A percentile compares a stretch with the other conserved stretches of the same genome.
phyloP scores from a whole-genome alignment of 2,113 vertebrate genomes.

The Onychorhynchus coronatus region DNA sequence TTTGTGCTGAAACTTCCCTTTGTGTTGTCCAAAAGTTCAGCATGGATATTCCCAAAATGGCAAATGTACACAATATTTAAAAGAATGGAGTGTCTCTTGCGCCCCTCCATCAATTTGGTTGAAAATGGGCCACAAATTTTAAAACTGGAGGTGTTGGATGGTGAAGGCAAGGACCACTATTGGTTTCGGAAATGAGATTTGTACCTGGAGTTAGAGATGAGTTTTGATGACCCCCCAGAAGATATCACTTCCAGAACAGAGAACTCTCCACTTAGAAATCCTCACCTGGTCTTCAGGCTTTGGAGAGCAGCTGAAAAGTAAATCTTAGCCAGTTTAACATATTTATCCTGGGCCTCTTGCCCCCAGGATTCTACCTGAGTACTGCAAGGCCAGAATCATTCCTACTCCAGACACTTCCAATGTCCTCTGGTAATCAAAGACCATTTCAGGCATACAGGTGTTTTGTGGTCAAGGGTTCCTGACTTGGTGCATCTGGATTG shows the following conservation, averaged over 20 bases:
- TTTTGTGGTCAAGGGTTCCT: neutral
- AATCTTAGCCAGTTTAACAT: neutral
- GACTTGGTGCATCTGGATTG: no score
- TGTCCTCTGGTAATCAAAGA: neutral
- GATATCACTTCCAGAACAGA: neutral
- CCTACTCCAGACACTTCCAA: neutral
- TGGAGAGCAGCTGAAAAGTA: neutral
- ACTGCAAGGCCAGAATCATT: neutral
- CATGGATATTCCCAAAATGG: neutral
- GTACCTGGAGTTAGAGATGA: neutral
- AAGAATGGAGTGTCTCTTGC: neutral
- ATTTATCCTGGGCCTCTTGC: neutral
- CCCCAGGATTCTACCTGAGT: rapidly evolving
- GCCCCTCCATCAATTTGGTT: neutral
- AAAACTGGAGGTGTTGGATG: neutral
- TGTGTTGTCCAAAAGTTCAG: neutral
- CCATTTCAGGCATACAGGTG: neutral
- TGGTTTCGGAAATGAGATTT: neutral
- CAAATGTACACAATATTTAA: neutral
- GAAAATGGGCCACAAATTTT: neutral
- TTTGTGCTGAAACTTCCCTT: neutral
- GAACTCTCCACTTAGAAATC: neutral
- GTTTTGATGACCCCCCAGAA: neutral
- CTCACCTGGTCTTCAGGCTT: neutral
- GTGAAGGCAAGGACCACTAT: neutral